phyloP scores from a whole-genome alignment of 1,140 invertebrate species.

The Drosophila malerkotliana region DNA sequence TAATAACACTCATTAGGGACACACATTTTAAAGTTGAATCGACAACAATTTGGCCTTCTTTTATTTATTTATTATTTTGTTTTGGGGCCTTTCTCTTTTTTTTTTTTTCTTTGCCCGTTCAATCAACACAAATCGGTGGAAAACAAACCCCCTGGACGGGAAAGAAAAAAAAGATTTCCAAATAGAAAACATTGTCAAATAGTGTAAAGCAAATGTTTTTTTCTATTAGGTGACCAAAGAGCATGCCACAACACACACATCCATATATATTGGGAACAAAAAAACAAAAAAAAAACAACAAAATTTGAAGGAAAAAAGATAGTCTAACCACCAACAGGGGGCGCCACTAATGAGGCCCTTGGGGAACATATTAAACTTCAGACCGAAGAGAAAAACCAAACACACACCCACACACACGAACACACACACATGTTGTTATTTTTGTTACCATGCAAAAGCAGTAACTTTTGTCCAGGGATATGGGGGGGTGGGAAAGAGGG shows the following conservation, averaged over 20 bases:
- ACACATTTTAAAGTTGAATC: constrained; percentile 59
- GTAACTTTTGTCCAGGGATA: constrained; percentile 10
- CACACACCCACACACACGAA: constrained; percentile 12
- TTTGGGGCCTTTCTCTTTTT: neutral
- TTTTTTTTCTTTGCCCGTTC: constrained; percentile 3
- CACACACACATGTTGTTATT: constrained; percentile 24
- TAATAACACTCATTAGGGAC: constrained; percentile 66
- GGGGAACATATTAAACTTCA: constrained; percentile 78
- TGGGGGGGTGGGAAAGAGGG: neutral
- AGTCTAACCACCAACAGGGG: constrained; percentile 53
- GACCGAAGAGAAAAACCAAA: constrained; percentile 14
- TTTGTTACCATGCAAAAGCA: constrained; percentile 8
- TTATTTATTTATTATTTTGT: constrained; percentile 23
- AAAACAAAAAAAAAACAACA: neutral
- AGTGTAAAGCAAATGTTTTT: constrained; percentile 71
- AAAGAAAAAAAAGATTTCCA: constrained; percentile 19
- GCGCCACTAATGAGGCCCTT: constrained; percentile 78
- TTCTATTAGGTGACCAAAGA: constrained; percentile 57
- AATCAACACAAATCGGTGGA: constrained; percentile 32
- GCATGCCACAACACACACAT: neutral
- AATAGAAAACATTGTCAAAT: constrained; percentile 58
- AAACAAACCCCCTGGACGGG: constrained; percentile 5
- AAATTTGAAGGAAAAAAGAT: constrained; percentile 1
- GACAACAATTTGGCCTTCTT: constrained; percentile 36
- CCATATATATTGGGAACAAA: neutral